Evolutionary conservation across 2,888 invertebrate species (phyloP), one percentile per base, ranked within the genome.

Genomic region (Orthosia incerta): DNA sequence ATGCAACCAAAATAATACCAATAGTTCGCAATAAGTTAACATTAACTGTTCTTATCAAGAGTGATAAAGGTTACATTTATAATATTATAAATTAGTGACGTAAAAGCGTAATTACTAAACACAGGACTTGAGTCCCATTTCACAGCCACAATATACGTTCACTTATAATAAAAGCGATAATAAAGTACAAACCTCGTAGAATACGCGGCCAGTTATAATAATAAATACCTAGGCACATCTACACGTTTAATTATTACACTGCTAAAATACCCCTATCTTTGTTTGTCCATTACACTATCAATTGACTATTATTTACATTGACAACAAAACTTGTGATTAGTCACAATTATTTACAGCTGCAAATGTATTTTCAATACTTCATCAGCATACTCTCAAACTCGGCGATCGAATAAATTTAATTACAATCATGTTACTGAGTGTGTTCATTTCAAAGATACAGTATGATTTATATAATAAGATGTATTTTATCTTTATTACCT

Each of bases 91-190:
- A 94, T 95, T 94, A 95, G 93, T 94, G 94, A 95, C 93, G 90
- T 93, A 93, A 91, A 93, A 95, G 95, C 95, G 89, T 95, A 94
- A 88, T 92, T 90, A 94, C 95, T 95, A 94, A 92, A 91, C 83
- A 90, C 90, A 92, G 92, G 94, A 93, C 90, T 88, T 84, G 83
- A 87, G 91, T 89, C 95, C 94, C 90, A 89, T 89, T 93, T 96
- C 96, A 96, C 96, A 96, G 96, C 96, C 96, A 95, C 95, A 92
- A 91, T 95, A 95, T 93, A 95, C 91, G 85, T 93, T 92, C 92
- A 93, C 93, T 94, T 94, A 94, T 89, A 90, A 89, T 92, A 93
- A 91, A 94, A 94, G 94, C 95, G 89, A 93, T 92, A 92, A 91
- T 91, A 93, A 92, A 94, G 93, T 94, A 94, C 93, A 93, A 93